Percentiles rank a stretch among this genome's conserved stretches.
phyloP scores from a whole-genome alignment of 2,888 invertebrate species.

The Hirudinaria manillensis region DNA sequence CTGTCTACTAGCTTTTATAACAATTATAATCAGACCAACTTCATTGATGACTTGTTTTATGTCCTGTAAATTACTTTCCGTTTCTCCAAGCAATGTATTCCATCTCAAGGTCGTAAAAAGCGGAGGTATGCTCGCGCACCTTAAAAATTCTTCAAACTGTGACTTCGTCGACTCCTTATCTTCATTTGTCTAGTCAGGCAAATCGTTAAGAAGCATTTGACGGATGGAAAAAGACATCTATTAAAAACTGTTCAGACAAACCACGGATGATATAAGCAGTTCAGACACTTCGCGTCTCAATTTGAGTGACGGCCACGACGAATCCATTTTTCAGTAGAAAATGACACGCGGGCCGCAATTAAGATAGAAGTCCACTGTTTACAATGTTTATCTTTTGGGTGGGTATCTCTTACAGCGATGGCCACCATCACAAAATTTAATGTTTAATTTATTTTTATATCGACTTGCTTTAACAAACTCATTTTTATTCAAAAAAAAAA shows the following conservation, averaged over 20 bases:
- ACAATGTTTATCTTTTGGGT: too few species aligned
- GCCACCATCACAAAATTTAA: neutral
- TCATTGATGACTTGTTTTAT: slow-evolving; percentile 9
- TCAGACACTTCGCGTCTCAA: too few species aligned
- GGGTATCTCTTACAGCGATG: too few species aligned
- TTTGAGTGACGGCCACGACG: too few species aligned
- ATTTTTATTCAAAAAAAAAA: neutral
- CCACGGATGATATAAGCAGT: too few species aligned
- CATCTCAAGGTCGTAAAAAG: slow-evolving; percentile 18
- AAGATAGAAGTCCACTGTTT: too few species aligned
- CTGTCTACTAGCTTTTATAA: neutral
- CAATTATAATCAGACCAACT: neutral
- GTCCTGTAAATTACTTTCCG: neutral
- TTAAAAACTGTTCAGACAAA: too few species aligned
- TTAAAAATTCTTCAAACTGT: slow-evolving; percentile 11
- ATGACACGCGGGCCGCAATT: too few species aligned
- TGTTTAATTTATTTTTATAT: neutral
- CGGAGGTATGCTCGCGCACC: slow-evolving; percentile 12
- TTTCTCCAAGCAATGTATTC: slow-evolving; percentile 6
- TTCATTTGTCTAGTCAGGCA: slow-evolving; percentile 1
- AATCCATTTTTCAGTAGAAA: too few species aligned
- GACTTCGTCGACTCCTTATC: neutral
- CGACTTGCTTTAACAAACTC: neutral
- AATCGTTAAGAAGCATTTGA: too few species aligned
- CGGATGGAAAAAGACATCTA: too few species aligned